A percentile compares a stretch with the other conserved stretches of the same genome.
phyloP scores from a whole-genome alignment of 2,888 invertebrate genomes.

The Eupelmus urozonus region DNA sequence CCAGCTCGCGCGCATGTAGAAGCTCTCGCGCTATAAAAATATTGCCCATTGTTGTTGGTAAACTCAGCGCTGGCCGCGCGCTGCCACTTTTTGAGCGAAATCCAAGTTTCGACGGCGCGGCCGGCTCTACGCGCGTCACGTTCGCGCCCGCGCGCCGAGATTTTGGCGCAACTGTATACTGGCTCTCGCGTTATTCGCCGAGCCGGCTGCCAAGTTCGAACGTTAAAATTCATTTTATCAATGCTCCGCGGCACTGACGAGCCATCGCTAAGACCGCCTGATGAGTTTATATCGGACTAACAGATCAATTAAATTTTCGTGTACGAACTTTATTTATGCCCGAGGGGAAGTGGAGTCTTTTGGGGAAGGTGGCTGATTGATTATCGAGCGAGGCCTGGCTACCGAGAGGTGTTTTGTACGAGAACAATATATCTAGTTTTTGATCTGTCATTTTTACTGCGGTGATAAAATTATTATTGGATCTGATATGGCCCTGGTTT shows the following conservation, averaged over 20 bases:
- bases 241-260: constrained; percentile 34
- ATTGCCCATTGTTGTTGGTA: constrained; percentile 38
- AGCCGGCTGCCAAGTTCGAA: constrained; percentile 43
- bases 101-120: too few species aligned
- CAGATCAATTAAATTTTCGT: constrained; percentile 39
- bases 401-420: too few species aligned
- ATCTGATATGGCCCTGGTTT: too few species aligned
- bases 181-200: constrained; percentile 19
- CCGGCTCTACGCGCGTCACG: constrained; percentile 35
- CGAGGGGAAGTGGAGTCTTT: neutral
- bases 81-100: constrained; percentile 18
- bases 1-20: neutral
- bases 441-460: too few species aligned
- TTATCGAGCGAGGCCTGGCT: too few species aligned
- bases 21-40: constrained; percentile 5
- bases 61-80: constrained; percentile 1
- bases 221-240: constrained; percentile 51
- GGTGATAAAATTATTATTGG: too few species aligned
- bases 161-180: constrained; percentile 13
- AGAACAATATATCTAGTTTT: too few species aligned
- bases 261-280: constrained; percentile 12
- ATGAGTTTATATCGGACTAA: constrained; percentile 45
- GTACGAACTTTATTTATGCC: constrained; percentile 5
- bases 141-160: neutral
- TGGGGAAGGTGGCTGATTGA: neutral